A percentile compares a stretch with the other conserved stretches of the same genome.
These are phyloP conservation scores for Zosterops pallidus DNA, from an alignment of 2,113 vertebrate species.

Conservation along the genomic window DNA sequence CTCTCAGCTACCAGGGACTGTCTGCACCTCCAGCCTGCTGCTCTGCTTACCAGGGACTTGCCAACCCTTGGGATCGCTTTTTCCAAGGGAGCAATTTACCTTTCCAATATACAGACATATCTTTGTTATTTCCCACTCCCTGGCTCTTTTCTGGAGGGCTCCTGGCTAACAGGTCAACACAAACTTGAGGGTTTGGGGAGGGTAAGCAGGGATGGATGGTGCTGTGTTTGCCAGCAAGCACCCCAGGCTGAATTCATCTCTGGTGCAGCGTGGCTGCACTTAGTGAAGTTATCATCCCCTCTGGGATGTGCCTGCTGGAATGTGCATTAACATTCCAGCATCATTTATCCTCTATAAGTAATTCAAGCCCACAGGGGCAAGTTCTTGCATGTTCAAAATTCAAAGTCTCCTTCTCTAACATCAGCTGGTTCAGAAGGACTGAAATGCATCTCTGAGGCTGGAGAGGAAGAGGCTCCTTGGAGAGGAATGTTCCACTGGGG, in stretches of 20 bases:
- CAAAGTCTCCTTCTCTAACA: neutral
- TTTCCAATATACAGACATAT: neutral
- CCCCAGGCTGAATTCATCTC: neutral
- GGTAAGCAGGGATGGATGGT: neutral
- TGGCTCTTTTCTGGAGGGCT: neutral
- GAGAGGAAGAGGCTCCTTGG: neutral
- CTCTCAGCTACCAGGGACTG: neutral
- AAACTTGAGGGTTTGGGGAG: neutral
- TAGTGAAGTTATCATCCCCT: neutral
- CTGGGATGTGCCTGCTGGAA: accelerated
- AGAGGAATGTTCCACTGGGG: neutral
- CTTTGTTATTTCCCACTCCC: neutral
- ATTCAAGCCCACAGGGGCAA: neutral
- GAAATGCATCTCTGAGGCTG: neutral
- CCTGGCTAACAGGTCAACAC: neutral
- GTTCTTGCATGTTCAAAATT: neutral
- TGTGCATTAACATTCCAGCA: neutral
- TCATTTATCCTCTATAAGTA: neutral
- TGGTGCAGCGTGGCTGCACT: neutral
- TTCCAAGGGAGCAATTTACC: neutral
- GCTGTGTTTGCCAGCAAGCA: neutral
- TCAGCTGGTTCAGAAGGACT: neutral
- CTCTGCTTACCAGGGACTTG: neutral
- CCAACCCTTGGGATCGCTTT: neutral
- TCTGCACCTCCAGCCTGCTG: neutral